Evolutionary conservation across 1,140 invertebrate genomes (phyloP).

Genomic region (Penaeus vannamei): DNA sequence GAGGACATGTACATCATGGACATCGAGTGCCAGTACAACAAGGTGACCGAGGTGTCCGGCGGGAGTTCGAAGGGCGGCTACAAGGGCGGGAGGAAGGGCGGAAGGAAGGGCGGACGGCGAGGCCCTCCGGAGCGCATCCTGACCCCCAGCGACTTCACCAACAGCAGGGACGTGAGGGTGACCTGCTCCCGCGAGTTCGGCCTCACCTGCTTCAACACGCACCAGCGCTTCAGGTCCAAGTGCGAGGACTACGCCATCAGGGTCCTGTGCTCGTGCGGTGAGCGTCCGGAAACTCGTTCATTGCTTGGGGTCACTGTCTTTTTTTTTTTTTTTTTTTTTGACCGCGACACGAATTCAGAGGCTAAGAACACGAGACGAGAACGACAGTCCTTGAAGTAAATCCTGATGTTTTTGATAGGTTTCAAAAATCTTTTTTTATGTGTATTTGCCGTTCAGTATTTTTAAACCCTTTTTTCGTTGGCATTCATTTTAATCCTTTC

Average conservation of each 20-base stretch:
- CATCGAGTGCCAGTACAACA: constrained; percentile 68
- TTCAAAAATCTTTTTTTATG: too few species aligned
- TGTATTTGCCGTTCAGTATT: too few species aligned
- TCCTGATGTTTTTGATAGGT: too few species aligned
- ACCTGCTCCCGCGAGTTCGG: constrained; percentile 66
- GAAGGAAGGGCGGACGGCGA: constrained; percentile 45
- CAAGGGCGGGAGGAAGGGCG: constrained; percentile 37
- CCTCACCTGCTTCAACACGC: constrained; percentile 62
- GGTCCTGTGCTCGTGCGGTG: constrained; percentile 71
- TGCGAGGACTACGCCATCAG: constrained; percentile 72
- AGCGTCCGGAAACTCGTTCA: neutral
- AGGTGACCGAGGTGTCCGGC: constrained; percentile 4
- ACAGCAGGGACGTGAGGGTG: constrained; percentile 63
- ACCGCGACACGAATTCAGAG: too few species aligned
- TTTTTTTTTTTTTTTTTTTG: too few species aligned
- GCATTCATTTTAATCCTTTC: too few species aligned
- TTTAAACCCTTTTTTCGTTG: too few species aligned
- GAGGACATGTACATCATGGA: constrained; percentile 66
- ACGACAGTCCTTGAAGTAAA: too few species aligned
- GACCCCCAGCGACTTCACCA: constrained; percentile 40
- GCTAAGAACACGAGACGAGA: too few species aligned
- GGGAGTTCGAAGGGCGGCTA: neutral
- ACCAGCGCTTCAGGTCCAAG: constrained; percentile 62
- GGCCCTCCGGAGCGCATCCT: neutral
- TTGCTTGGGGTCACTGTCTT: too few species aligned